Conservation (phyloP, 2,113 vertebrate species). For the Corapipo altera region DNA sequence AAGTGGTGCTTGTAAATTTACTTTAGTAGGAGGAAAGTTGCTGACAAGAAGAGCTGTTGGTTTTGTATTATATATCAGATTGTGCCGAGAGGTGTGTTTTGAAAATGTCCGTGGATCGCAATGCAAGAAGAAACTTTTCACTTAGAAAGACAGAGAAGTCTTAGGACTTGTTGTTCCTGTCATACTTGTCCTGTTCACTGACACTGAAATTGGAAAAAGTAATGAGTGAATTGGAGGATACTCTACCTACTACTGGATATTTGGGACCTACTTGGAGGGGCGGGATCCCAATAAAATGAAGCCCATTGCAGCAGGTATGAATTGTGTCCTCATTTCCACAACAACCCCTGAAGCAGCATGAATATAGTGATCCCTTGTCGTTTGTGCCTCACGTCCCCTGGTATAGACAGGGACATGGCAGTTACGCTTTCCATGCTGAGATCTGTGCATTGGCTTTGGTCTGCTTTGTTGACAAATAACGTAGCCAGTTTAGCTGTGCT, state of each 20-base stretch:
- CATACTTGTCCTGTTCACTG: not conserved
- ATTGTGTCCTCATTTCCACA: not conserved
- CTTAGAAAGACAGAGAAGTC: not conserved
- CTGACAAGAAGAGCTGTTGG: not conserved
- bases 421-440: not conserved
- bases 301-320: not conserved
- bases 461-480: not conserved
- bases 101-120: not conserved
- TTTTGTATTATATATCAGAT: not conserved
- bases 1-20: not conserved
- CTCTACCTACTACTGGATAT: not conserved
- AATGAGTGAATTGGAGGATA: not conserved
- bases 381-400: fast-evolving
- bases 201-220: not conserved
- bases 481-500: not conserved
- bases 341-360: not conserved
- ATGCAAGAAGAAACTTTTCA: not conserved
- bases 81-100: not conserved
- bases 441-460: not conserved
- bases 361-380: not conserved
- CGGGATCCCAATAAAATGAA: not conserved
- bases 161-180: not conserved
- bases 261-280: not conserved
- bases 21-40: not conserved
- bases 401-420: not conserved